These are phyloP conservation scores for Tridacna gigas DNA, from an alignment of 2,888 invertebrate species.

Conservation along the genomic window DNA sequence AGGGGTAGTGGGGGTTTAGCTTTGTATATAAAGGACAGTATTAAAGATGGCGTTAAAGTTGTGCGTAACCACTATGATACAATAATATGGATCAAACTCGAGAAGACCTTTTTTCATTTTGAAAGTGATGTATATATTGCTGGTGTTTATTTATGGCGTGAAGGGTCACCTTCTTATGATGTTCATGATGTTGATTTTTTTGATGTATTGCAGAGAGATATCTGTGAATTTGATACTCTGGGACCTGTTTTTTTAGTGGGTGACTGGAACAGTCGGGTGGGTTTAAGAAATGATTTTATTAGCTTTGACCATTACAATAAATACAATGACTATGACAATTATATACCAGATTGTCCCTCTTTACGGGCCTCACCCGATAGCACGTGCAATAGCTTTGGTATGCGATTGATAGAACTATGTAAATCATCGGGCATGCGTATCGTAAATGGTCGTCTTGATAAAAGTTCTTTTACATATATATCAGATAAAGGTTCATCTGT, in stretches of 20 bases:
- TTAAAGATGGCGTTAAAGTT: slow-evolving; percentile 13
- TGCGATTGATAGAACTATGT: slow-evolving; percentile 23
- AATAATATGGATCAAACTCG: slow-evolving; percentile 17
- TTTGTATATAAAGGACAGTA: not conserved
- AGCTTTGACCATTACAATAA: not conserved
- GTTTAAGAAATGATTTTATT: slow-evolving; percentile 20
- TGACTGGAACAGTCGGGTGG: slow-evolving; percentile 44
- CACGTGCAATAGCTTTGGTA: slow-evolving; percentile 5
- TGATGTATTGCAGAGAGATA: slow-evolving; percentile 33
- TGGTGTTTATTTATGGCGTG: slow-evolving; percentile 33
- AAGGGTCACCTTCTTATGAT: slow-evolving; percentile 36
- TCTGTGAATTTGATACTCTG: slow-evolving; percentile 22
- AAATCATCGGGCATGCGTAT: slow-evolving; percentile 32
- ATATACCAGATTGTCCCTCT: slow-evolving; percentile 21
- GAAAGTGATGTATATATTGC: slow-evolving; percentile 16
- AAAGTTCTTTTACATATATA: slow-evolving; percentile 11
- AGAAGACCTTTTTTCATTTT: slow-evolving; percentile 1
- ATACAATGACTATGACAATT: not conserved
- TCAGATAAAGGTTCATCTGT: not conserved
- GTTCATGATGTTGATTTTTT: slow-evolving; percentile 41
- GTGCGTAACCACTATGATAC: not conserved
- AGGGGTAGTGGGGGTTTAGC: slow-evolving; percentile 13
- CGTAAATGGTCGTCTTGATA: slow-evolving; percentile 25
- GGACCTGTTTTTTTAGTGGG: slow-evolving; percentile 42
- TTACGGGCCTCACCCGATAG: slow-evolving; percentile 19